These are phyloP conservation scores for Pasiphila rectangulata DNA, from an alignment of 2,888 invertebrate species.

Conservation along the genomic window DNA sequence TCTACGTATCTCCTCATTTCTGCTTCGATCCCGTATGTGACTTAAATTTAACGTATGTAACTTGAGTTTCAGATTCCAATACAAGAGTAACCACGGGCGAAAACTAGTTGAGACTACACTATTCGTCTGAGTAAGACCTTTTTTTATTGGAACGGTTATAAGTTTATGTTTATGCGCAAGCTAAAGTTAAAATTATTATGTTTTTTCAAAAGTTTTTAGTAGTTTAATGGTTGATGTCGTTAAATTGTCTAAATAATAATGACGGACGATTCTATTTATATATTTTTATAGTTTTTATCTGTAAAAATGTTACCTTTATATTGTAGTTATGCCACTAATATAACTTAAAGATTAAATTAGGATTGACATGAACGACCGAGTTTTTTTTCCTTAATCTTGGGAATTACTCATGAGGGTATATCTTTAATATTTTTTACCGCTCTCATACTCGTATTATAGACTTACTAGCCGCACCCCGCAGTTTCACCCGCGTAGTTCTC, in stretches of 20 bases:
- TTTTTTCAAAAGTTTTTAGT: conserved; percentile 12
- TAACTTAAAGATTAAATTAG: neutral
- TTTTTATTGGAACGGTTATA: conserved; percentile 17
- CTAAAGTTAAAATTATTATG: conserved; percentile 11
- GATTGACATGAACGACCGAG: neutral
- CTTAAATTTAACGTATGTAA: neutral
- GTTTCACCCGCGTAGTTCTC: no score
- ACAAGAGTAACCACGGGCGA: neutral
- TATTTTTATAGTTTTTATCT: conserved; percentile 6
- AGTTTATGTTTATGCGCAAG: conserved; percentile 23
- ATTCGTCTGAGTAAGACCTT: conserved; percentile 24
- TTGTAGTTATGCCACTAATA: neutral
- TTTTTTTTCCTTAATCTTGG: neutral
- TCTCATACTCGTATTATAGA: no score
- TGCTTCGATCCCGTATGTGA: no score
- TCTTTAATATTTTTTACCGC: no score
- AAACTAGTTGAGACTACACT: neutral
- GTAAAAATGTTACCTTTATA: conserved; percentile 9
- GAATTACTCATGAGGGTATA: no score
- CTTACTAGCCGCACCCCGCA: no score
- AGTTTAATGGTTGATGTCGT: conserved; percentile 20
- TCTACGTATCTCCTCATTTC: no score
- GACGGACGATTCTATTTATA: conserved; percentile 9
- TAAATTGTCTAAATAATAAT: conserved; percentile 22
- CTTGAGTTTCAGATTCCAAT: neutral